Evolutionary conservation across 2,888 invertebrate species (phyloP), one percentile per base, ranked within the genome.

Genomic region (Seira ritae): DNA sequence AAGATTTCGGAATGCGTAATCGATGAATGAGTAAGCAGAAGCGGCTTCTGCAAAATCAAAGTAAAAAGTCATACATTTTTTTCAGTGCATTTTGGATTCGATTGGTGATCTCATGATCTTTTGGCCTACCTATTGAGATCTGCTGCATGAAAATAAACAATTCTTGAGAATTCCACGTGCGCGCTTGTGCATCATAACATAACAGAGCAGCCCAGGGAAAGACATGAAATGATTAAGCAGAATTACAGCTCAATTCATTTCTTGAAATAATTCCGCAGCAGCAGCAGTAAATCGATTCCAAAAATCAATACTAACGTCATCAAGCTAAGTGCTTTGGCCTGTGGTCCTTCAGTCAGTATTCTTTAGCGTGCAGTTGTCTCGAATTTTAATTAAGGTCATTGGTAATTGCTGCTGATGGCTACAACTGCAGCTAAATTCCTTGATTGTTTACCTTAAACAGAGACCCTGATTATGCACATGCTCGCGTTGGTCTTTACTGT

Each of bases 361-460:
- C 50, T 50, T n/a, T 12, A 50, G 3, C 50, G 17, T 50, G 50
- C 17, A 31, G 1, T 50, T 12, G 50, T 50, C 50, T 50, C 15
- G 15, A 50, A n/a, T 50, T 50, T 50, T 50, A 50, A 50, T 50
- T 50, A 50, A 50, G 50, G 17, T 50, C 50, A 50, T 50, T 50
- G 50, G 50, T 50, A 50, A 50, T 50, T 50, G 15, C 50, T n/a
- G 12, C 50, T 50, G 50, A 31, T 31, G 50, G 50, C 17, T 50
- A 50, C 15, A 50, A 31, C 31, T 31, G 50, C 17, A 50, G 50
- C 31, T 2, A 31, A 31, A 31, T 31, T 31, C 50, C 50, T 50
- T 50, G 50, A 50, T 50, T 50, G 50, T 50, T 50, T 50, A 50
- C 50, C 50, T 50, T 50, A 50, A 50, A 50, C 15, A 50, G 50